Conservation (phyloP, 2,888 invertebrate genomes). For the Graphium colonna region DNA sequence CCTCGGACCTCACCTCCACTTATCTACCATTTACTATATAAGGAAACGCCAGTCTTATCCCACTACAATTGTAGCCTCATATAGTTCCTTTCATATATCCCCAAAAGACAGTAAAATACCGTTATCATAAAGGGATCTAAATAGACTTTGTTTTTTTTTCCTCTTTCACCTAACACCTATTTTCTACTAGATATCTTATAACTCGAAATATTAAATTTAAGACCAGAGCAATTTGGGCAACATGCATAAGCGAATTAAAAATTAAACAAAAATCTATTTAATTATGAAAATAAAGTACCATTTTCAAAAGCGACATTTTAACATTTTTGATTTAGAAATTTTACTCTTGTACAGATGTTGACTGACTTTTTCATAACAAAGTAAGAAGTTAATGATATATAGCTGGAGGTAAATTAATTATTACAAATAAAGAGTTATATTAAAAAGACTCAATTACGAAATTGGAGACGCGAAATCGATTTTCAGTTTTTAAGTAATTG, state of each 20-base stretch:
- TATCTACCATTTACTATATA: conserved; percentile 2
- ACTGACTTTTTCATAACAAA: too few relatives aligned
- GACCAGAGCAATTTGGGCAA: neutral
- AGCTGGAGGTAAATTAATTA: too few relatives aligned
- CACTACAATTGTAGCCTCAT: neutral
- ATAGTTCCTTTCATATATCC: neutral
- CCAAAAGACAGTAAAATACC: too few relatives aligned
- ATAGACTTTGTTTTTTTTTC: neutral
- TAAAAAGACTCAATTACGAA: too few relatives aligned
- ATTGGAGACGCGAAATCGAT: too few relatives aligned
- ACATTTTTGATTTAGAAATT: neutral
- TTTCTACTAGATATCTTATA: conserved; percentile 5
- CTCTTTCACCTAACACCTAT: neutral
- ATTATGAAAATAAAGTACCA: neutral
- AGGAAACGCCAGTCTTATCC: conserved; percentile 10
- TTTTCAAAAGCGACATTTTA: neutral
- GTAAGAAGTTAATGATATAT: too few relatives aligned
- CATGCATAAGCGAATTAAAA: neutral
- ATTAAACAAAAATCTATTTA: neutral
- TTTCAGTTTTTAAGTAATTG: too few relatives aligned
- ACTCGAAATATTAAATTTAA: neutral
- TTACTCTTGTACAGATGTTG: too few relatives aligned
- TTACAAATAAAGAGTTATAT: too few relatives aligned
- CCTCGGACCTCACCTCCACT: neutral
- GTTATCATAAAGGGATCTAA: neutral